A percentile compares a stretch with the other conserved stretches of the same genome.
Conservation (phyloP, 2,113 vertebrate species). For the Triplophysa dalaica region DNA sequence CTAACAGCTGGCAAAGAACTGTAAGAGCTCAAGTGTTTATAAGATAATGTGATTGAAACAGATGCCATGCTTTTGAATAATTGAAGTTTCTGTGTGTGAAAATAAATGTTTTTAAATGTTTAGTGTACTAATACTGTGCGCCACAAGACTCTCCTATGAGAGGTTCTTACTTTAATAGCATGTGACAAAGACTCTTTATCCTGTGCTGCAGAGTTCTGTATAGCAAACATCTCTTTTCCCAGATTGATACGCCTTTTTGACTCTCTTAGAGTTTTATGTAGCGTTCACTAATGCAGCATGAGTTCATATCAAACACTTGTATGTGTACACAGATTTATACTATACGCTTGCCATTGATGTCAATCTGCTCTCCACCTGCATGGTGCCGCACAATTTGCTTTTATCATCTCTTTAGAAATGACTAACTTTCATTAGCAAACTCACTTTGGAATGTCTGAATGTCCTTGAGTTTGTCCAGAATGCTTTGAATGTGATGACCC, state of each 20-base stretch:
- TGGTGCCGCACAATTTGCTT: background rate
- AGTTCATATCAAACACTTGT: conserved; percentile 59
- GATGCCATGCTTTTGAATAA: too few relatives aligned
- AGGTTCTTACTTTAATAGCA: conserved; percentile 33
- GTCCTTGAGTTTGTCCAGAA: background rate
- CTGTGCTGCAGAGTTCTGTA: conserved; percentile 3
- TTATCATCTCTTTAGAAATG: background rate
- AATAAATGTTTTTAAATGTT: background rate
- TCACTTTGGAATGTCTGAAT: background rate
- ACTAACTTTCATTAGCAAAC: conserved; percentile 3
- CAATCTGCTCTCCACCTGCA: conserved; percentile 70
- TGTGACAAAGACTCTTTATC: conserved; percentile 31
- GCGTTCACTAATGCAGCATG: conserved; percentile 65
- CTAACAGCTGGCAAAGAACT: conserved; percentile 37
- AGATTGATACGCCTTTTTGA: conserved; percentile 64
- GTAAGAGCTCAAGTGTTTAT: background rate
- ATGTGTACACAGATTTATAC: conserved; percentile 62
- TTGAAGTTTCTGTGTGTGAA: background rate
- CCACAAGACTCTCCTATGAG: conserved; percentile 19
- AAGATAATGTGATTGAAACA: background rate
- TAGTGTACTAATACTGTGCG: conserved; percentile 35
- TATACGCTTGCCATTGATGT: conserved; percentile 86
- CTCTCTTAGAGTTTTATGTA: conserved; percentile 49
- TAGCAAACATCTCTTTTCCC: conserved; percentile 52
- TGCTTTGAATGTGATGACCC: background rate